Evolutionary conservation across 1,140 invertebrate genomes (phyloP).

Genomic region (Drosophila triauraria): DNA sequence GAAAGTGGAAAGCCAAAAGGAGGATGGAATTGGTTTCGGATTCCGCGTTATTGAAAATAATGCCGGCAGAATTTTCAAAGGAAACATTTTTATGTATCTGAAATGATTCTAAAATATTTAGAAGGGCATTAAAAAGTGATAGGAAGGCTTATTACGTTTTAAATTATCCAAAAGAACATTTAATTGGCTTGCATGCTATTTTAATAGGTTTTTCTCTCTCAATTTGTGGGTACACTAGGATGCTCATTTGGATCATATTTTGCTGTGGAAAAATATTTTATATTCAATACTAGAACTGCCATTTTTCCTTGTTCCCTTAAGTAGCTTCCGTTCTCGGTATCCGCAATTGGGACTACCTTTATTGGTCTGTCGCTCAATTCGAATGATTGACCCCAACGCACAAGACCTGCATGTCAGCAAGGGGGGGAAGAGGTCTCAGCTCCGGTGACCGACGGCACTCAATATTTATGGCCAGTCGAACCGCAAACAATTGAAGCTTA

Average conservation of each 20-base stretch:
- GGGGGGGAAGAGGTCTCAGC: conserved; percentile 26
- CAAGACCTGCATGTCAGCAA: conserved; percentile 41
- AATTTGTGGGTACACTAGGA: neutral
- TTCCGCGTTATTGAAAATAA: conserved; percentile 19
- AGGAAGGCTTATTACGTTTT: neutral
- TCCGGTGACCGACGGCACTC: conserved; percentile 36
- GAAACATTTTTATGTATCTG: neutral
- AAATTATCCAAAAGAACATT: neutral
- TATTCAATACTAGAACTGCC: conserved; percentile 2
- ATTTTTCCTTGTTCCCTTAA: neutral
- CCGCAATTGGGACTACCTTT: neutral
- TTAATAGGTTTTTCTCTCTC: neutral
- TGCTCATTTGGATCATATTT: neutral
- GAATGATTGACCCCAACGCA: conserved; percentile 54
- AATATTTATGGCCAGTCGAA: conserved; percentile 76
- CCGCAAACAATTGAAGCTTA: conserved; percentile 82
- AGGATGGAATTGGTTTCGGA: conserved; percentile 20
- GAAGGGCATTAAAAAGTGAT: neutral
- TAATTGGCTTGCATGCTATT: neutral
- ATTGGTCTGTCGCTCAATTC: conserved; percentile 11
- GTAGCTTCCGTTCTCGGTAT: neutral
- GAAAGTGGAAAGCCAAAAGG: conserved; percentile 19
- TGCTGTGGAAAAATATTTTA: neutral
- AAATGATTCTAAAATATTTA: neutral
- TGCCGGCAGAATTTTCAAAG: neutral